Evolutionary conservation across 1,140 invertebrate genomes (phyloP).

Genomic region (Hetaerina americana): DNA sequence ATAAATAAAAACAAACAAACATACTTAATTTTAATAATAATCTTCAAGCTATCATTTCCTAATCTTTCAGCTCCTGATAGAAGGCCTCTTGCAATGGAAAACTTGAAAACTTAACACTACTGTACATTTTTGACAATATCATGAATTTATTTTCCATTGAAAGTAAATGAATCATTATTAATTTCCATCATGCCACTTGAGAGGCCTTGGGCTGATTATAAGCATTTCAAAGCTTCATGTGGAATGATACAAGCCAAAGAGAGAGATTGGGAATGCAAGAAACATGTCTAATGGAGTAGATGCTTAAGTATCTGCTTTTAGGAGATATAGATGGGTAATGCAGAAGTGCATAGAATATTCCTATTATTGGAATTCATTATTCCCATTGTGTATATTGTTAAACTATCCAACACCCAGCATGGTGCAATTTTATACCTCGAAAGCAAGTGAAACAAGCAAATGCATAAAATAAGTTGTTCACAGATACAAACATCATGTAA

Average conservation of each 20-base stretch:
- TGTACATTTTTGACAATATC: not conserved
- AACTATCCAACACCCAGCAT: not conserved
- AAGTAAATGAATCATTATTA: not conserved
- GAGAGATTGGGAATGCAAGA: not conserved
- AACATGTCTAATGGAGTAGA: not conserved
- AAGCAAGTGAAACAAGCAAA: not conserved
- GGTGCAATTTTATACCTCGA: not conserved
- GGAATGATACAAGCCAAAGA: not conserved
- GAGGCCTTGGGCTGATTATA: not conserved
- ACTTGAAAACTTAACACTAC: not conserved
- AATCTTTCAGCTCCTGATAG: not conserved
- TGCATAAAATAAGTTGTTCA: too few species aligned
- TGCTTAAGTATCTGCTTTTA: too few species aligned
- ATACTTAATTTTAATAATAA: not conserved
- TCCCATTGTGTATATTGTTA: too few species aligned
- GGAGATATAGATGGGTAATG: not conserved
- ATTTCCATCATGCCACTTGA: not conserved
- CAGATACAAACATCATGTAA: too few species aligned
- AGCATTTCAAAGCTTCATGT: not conserved
- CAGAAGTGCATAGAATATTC: not conserved
- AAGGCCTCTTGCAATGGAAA: not conserved
- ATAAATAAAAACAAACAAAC: slow-evolving; percentile 1
- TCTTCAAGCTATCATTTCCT: not conserved
- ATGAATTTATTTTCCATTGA: not conserved
- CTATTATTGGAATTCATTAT: not conserved